Percentiles rank a stretch among this genome's conserved stretches.
Conservation (phyloP, 2,797 vertebrate species). For the Garrulus glandarius region DNA sequence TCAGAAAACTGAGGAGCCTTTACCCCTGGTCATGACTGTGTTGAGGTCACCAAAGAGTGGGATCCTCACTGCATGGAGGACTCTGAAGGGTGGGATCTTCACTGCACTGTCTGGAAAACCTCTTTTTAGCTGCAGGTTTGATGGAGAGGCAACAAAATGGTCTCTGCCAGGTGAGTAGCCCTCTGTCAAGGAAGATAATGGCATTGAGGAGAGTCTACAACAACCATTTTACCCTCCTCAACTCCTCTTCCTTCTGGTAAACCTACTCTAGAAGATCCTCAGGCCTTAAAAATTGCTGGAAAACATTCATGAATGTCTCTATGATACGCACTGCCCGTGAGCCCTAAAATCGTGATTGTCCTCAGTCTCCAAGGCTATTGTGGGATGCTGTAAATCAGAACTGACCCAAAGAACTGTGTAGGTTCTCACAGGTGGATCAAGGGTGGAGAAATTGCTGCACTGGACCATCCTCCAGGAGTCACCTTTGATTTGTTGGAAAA, state of each 20-base stretch:
- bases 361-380: rapidly evolving
- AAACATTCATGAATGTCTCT: background rate
- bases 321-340: background rate
- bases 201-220: background rate
- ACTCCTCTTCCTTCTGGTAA: background rate
- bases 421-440: background rate
- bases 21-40: background rate
- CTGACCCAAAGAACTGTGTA: background rate
- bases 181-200: background rate
- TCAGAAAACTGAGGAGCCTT: background rate
- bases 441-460: background rate
- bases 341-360: background rate
- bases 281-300: background rate
- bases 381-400: background rate
- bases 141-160: background rate
- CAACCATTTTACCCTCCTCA: background rate
- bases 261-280: background rate
- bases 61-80: background rate
- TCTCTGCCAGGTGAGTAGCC: background rate
- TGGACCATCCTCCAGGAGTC: background rate
- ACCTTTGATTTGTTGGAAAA: background rate
- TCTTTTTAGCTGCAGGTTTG: background rate
- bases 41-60: background rate
- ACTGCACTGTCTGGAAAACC: background rate
- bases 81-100: background rate